These are phyloP conservation scores for Steinernema hermaphroditum DNA, from an alignment of 2,888 invertebrate genomes.

Conservation along the genomic window DNA sequence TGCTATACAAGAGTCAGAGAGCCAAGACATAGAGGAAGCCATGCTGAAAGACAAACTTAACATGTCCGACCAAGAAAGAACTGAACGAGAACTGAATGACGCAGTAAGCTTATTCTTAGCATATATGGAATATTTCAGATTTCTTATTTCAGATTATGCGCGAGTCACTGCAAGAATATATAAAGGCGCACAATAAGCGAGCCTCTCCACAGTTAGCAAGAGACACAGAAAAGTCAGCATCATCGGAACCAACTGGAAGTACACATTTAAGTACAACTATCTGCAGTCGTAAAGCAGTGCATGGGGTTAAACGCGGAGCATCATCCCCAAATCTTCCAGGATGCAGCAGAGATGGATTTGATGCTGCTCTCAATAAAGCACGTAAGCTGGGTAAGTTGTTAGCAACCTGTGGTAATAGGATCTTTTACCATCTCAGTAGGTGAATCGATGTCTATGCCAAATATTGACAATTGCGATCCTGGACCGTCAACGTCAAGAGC, in stretches of 20 bases:
- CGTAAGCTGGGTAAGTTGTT: constrained; percentile 16
- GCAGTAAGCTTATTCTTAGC: constrained; percentile 37
- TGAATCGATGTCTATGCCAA: constrained; percentile 34
- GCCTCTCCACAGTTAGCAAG: too few relatives aligned
- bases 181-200: too few relatives aligned
- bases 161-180: background rate
- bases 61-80: constrained; percentile 88
- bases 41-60: constrained; percentile 87
- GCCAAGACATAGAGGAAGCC: constrained; percentile 71
- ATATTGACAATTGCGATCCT: constrained; percentile 32
- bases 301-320: constrained; percentile 39
- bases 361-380: background rate
- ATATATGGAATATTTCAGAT: background rate
- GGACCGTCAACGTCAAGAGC: constrained; percentile 5
- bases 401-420: too few relatives aligned
- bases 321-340: constrained; percentile 40
- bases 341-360: constrained; percentile 32
- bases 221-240: too few relatives aligned
- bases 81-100: constrained; percentile 78
- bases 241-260: too few relatives aligned
- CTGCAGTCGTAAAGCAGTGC: background rate
- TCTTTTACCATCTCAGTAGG: constrained; percentile 19
- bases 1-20: constrained; percentile 51
- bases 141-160: background rate
- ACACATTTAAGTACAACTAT: background rate